These are phyloP conservation scores for Leptinotarsa juncta DNA, from an alignment of 2,888 invertebrate genomes.

Conservation along the genomic window DNA sequence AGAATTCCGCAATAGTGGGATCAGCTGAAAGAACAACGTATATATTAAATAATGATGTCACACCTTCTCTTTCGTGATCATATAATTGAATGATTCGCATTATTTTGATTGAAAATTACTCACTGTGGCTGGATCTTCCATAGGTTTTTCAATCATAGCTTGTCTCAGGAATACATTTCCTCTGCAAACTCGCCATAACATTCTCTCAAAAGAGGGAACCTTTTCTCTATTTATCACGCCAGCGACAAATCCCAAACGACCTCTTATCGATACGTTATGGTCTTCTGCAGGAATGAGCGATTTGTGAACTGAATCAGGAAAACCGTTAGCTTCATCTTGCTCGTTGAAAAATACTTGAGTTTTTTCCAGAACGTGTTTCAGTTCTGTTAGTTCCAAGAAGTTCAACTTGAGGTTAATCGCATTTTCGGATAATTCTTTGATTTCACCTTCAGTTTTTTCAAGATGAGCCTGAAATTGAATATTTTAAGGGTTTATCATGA, in stretches of 20 bases:
- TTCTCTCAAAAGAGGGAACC: slow-evolving; percentile 89
- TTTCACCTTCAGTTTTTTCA: slow-evolving; percentile 95
- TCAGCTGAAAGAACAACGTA: no score
- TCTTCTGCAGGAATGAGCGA: slow-evolving; percentile 69
- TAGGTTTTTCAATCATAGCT: slow-evolving; percentile 84
- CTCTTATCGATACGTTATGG: slow-evolving; percentile 64
- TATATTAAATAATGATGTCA: no score
- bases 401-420: slow-evolving; percentile 93
- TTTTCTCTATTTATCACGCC: slow-evolving; percentile 92
- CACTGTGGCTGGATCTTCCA: slow-evolving; percentile 88
- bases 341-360: slow-evolving; percentile 92
- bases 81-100: no score
- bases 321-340: slow-evolving; percentile 77
- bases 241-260: slow-evolving; percentile 78
- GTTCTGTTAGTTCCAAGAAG: slow-evolving; percentile 89
- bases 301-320: slow-evolving; percentile 68
- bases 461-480: slow-evolving; percentile 78
- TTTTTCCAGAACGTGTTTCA: slow-evolving; percentile 91
- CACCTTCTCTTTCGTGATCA: not conserved
- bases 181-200: slow-evolving; percentile 93
- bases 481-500: no score
- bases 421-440: slow-evolving; percentile 92
- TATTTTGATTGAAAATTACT: slow-evolving; percentile 56
- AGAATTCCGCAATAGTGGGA: no score
- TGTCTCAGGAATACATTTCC: slow-evolving; percentile 92